Evolutionary conservation across 2,113 vertebrate species (phyloP), one percentile per base, ranked within the genome.

Genomic region (Ramphastos sulfuratus): DNA sequence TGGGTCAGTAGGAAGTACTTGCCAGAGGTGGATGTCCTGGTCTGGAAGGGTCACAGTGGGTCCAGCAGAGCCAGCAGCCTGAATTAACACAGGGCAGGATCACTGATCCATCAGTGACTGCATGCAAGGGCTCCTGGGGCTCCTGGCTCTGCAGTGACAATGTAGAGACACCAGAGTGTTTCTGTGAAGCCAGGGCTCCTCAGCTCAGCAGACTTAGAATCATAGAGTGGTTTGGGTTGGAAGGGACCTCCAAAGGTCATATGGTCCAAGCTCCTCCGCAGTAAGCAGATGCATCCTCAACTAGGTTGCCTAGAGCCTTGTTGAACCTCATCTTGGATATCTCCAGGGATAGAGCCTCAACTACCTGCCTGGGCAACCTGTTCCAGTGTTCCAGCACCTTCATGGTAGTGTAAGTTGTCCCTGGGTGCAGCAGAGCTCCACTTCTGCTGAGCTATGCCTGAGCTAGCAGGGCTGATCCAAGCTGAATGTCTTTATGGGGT

Each of bases 91-190:
- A 15, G n/a, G 76, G 14, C 30, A 28, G 46, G 31, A 55, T 67
- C 46, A 44, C 18, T 39, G 14, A 58, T 44, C 44, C 67, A 69
- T 12, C 0, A 16, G 28, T 55, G 35, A 24, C 35, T 30, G 15
- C 10, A 4, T 25, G 18, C 37, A 48, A 74, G 28, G 16, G 3
- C 46, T 88, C 64, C 48, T 14, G 1, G 28, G 16, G 3, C 46
- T 86, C 64, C 48, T 14, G 1, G 6, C 56, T 70, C 50, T 55
- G 27, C 2, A 0, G 12, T 59, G 59, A 48, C 58, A 61, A 2
- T 0, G 1, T 0, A 0, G 63, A 58, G 17, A 30, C 59, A 60
- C 61, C 50, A 37, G 3, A 69, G 44, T 1, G 2, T 33, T 78
- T 75, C 44, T 48, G 50, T 42, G 77, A 82, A 78, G 25, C 42